Percentiles rank a stretch among this genome's conserved stretches.
Evolutionary conservation across 1,140 invertebrate species (phyloP).

Genomic region (Plodia interpunctella): DNA sequence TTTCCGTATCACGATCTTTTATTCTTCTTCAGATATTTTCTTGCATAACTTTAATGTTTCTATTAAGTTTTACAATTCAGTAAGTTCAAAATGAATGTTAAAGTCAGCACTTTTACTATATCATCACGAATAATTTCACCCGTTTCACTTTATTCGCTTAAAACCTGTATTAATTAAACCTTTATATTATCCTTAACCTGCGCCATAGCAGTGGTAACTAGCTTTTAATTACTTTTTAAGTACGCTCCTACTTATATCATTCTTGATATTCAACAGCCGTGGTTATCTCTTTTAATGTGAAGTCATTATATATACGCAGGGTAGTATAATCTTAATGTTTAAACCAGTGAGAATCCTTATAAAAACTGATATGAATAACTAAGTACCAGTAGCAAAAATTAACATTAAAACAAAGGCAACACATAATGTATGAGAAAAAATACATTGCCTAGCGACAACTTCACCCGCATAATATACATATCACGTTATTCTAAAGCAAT

Average conservation of each 20-base stretch:
- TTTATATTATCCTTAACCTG: constrained; percentile 35
- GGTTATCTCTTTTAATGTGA: constrained; percentile 27
- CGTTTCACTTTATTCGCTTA: constrained; percentile 15
- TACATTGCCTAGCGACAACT: neutral
- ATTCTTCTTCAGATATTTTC: too few species aligned
- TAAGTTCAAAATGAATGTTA: too few species aligned
- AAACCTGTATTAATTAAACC: constrained; percentile 33
- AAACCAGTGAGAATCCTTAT: constrained; percentile 4
- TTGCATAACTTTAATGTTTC: neutral
- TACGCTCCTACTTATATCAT: constrained; percentile 31
- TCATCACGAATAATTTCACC: constrained; percentile 19
- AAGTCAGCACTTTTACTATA: neutral
- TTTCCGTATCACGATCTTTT: too few species aligned
- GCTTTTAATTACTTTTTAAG: constrained; percentile 48
- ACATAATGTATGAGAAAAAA: neutral
- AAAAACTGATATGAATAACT: neutral
- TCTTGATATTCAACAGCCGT: constrained; percentile 20
- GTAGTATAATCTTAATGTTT: constrained; percentile 5
- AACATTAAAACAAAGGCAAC: neutral
- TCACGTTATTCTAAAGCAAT: neutral
- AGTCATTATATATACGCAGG: constrained; percentile 24
- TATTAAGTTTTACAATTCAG: neutral
- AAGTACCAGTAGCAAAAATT: constrained; percentile 1
- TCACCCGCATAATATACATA: neutral
- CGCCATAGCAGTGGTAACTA: constrained; percentile 28